These are phyloP conservation scores for Meloidogyne exigua DNA, from an alignment of 1,140 invertebrate species.

Conservation along the genomic window DNA sequence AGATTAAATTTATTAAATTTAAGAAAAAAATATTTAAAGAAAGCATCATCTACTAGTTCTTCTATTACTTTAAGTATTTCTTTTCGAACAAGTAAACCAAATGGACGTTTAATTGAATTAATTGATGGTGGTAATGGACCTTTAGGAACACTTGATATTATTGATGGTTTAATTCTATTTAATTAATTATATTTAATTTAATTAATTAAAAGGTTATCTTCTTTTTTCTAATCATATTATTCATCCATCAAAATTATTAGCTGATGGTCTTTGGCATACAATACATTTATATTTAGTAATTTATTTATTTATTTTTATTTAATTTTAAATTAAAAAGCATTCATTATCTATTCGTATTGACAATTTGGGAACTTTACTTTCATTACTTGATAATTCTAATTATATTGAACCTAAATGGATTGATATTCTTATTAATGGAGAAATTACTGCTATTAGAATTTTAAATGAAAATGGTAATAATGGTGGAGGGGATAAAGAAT, in stretches of 20 bases:
- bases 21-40: slow-evolving; percentile 15
- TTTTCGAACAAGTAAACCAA: slow-evolving; percentile 29
- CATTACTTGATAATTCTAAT: slow-evolving; percentile 5
- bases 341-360: slow-evolving; percentile 18
- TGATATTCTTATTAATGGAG: slow-evolving; percentile 26
- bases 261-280: slow-evolving; percentile 27
- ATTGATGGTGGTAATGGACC: slow-evolving; percentile 3
- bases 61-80: slow-evolving; percentile 13
- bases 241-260: slow-evolving; percentile 19
- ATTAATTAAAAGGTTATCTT: slow-evolving; percentile 17
- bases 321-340: slow-evolving; percentile 1
- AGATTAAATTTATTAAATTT: slow-evolving; percentile 11
- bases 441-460: slow-evolving; percentile 20
- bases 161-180: slow-evolving; percentile 13
- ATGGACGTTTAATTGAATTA: slow-evolving; percentile 20
- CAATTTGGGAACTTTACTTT: slow-evolving; percentile 21
- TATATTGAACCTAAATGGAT: slow-evolving; percentile 2
- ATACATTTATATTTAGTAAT: slow-evolving; percentile 18
- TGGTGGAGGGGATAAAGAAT: neutral
- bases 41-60: no score
- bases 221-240: slow-evolving; percentile 26
- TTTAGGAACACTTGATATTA: slow-evolving; percentile 7
- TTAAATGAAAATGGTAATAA: neutral
- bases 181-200: neutral
- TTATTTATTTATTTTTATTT: neutral